phyloP scores from a whole-genome alignment of 2,113 vertebrate genomes.

The Caracal caracal region DNA sequence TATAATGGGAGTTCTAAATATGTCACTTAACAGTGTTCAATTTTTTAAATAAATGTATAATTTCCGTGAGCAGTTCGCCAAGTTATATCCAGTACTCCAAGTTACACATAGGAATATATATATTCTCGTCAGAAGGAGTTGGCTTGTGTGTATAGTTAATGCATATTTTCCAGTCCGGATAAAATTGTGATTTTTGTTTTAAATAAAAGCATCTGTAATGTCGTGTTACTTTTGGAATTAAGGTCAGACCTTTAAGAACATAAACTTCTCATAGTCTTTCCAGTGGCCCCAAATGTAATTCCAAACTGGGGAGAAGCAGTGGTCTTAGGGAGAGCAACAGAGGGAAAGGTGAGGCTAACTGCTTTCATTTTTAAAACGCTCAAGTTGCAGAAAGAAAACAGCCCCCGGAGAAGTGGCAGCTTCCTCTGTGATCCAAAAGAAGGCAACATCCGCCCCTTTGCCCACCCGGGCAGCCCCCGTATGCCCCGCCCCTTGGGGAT shows the following conservation, averaged over 20 bases:
- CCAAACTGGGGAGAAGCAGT: background rate
- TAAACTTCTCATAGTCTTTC: background rate
- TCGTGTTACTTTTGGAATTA: constrained; percentile 26
- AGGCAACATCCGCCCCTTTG: constrained; percentile 77
- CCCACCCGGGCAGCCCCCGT: constrained; percentile 85
- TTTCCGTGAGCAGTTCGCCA: background rate
- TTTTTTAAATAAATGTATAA: background rate
- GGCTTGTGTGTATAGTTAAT: background rate
- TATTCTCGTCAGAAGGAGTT: background rate
- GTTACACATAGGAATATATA: background rate
- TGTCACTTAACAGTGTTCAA: background rate
- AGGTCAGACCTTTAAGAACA: background rate
- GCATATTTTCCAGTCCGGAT: background rate
- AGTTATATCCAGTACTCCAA: background rate
- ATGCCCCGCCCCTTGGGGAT: constrained; percentile 62
- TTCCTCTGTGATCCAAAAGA: constrained; percentile 86
- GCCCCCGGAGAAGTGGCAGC: constrained; percentile 79
- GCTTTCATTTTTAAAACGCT: constrained; percentile 59
- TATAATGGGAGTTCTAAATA: background rate
- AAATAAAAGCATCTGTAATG: background rate
- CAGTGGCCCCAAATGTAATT: background rate
- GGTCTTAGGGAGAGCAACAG: background rate
- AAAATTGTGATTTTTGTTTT: background rate
- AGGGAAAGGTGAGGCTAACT: background rate
- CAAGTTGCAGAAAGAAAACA: constrained; percentile 92